Percentiles rank a stretch among this genome's conserved stretches.
Conservation (phyloP, 2,888 invertebrate species). For the Zaprionus lineosus region DNA sequence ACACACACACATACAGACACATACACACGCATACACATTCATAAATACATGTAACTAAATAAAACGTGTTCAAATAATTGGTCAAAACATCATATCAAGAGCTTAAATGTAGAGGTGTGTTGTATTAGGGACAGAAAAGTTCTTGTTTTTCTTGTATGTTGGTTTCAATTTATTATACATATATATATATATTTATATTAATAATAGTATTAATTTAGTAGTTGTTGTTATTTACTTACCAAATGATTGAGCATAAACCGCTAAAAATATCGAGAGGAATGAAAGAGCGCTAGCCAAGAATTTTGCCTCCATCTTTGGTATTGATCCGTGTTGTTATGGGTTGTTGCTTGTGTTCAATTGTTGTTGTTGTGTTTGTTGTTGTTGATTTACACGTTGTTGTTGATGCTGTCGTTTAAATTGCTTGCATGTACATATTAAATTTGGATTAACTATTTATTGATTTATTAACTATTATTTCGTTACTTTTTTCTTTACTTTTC, state of each 20-base stretch:
- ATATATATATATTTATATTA: constrained; percentile 15
- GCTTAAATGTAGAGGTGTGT: constrained; percentile 37
- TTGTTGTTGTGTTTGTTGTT: constrained; percentile 36
- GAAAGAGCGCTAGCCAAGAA: constrained; percentile 82
- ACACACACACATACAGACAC: constrained; percentile 23
- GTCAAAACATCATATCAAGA: constrained; percentile 2
- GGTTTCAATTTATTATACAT: constrained; percentile 16
- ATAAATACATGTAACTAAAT: constrained; percentile 22
- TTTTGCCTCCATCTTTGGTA: constrained; percentile 83
- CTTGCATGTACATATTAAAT: constrained; percentile 55
- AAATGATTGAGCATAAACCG: constrained; percentile 82
- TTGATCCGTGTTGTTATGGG: constrained; percentile 78
- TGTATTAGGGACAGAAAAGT: constrained; percentile 11
- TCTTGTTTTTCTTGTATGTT: constrained; percentile 10
- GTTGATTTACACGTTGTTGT: constrained; percentile 21
- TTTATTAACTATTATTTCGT: constrained; percentile 41
- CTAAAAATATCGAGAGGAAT: constrained; percentile 83
- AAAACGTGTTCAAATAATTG: neutral
- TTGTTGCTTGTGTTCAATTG: constrained; percentile 33
- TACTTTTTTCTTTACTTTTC: neutral
- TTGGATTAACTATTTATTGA: constrained; percentile 63
- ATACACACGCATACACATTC: constrained; percentile 1
- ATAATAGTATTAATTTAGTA: constrained; percentile 9
- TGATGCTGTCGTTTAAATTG: constrained; percentile 50
- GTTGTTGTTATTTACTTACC: constrained; percentile 72